Conservation (phyloP, 2,888 invertebrate genomes). For the Cheilosia scutellata region DNA sequence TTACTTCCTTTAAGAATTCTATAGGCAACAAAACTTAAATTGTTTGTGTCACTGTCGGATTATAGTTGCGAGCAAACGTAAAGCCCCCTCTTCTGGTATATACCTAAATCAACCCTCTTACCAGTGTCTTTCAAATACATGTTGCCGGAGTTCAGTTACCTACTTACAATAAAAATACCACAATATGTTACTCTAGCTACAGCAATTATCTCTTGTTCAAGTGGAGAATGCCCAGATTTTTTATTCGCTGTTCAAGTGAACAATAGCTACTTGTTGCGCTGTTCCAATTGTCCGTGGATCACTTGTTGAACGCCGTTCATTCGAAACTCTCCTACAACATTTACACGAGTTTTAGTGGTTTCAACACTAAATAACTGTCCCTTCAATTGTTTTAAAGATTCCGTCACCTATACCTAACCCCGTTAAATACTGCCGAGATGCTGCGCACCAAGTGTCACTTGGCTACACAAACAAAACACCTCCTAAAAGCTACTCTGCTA, state of each 20-base stretch:
- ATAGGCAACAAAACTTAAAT: no score
- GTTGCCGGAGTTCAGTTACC: no score
- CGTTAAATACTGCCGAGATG: conserved; percentile 15
- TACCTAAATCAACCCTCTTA: no score
- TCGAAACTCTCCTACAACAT: neutral
- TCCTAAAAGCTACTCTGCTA: neutral
- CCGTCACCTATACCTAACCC: conserved; percentile 29
- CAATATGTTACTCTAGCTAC: no score
- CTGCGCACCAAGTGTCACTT: conserved; percentile 40
- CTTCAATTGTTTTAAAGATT: conserved; percentile 24
- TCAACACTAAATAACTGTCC: conserved; percentile 45
- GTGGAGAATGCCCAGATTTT: neutral
- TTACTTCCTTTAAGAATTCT: no score
- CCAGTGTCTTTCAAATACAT: no score
- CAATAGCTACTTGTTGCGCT: conserved; percentile 5
- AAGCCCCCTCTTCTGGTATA: no score
- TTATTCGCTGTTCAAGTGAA: neutral
- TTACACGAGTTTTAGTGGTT: conserved; percentile 24
- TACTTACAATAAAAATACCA: no score
- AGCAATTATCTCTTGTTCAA: neutral
- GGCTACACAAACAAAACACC: conserved; percentile 6
- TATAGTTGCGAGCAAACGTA: no score
- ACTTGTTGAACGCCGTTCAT: neutral
- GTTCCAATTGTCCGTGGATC: neutral
- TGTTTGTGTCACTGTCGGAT: no score